phyloP scores from a whole-genome alignment of 2,888 invertebrate genomes.

The Bibio marci region DNA sequence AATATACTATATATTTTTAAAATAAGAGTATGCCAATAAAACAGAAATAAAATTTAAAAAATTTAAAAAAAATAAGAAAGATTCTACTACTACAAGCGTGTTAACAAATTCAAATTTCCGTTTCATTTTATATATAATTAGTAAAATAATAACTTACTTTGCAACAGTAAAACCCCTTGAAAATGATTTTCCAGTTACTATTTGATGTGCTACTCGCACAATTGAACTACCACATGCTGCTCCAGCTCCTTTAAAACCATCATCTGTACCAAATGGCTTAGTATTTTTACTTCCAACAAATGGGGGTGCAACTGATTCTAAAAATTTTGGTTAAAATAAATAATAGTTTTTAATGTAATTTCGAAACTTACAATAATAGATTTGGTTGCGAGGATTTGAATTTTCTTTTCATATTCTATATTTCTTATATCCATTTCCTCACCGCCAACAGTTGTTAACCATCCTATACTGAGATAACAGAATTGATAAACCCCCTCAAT shows the following conservation, averaged over 20 bases:
- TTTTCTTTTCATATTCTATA: too few relatives aligned
- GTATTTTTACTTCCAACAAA: constrained; percentile 22
- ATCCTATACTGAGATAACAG: too few relatives aligned
- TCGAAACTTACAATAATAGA: too few relatives aligned
- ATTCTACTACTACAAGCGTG: too few relatives aligned
- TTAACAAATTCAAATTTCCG: too few relatives aligned
- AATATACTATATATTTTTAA: neutral
- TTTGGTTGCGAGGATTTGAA: too few relatives aligned
- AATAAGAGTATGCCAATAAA: neutral
- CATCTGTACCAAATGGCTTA: constrained; percentile 48
- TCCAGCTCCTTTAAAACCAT: constrained; percentile 51
- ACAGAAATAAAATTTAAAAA: neutral
- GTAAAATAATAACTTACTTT: too few relatives aligned
- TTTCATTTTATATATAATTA: too few relatives aligned
- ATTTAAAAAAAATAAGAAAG: neutral
- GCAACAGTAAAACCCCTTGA: constrained; percentile 13
- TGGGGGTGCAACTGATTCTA: constrained; percentile 15
- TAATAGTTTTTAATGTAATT: neutral
- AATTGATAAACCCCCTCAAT: too few relatives aligned
- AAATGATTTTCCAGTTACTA: constrained; percentile 32
- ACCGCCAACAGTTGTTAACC: too few relatives aligned
- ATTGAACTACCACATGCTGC: constrained; percentile 51
- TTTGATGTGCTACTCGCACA: constrained; percentile 33
- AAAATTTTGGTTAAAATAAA: constrained; percentile 4
- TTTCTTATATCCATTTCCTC: too few relatives aligned